Evolutionary conservation across 1,140 invertebrate genomes (phyloP).

Genomic region (Drosophila bifasciata): DNA sequence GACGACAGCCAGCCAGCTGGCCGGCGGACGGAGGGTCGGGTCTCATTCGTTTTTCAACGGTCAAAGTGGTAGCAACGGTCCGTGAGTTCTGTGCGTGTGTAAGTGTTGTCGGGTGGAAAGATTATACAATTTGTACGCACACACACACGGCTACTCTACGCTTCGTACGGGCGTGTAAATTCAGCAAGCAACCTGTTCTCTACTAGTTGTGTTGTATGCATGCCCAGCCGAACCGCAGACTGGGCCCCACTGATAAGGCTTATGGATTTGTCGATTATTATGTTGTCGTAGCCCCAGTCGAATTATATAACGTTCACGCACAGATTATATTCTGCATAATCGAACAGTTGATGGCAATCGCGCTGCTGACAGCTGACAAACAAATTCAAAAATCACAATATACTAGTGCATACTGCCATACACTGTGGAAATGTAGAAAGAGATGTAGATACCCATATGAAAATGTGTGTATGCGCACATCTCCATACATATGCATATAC

Average conservation of each 20-base stretch:
- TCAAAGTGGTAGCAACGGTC: conserved; percentile 61
- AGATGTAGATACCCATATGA: not conserved
- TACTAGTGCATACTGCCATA: no score
- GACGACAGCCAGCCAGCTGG: conserved; percentile 26
- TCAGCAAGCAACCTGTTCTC: conserved; percentile 21
- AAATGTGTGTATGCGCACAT: not conserved
- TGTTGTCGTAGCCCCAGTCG: conserved; percentile 4
- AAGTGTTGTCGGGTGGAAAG: conserved; percentile 35
- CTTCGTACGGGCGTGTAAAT: conserved; percentile 18
- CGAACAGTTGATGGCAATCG: conserved; percentile 4
- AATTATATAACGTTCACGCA: conserved; percentile 55
- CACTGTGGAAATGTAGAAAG: no score
- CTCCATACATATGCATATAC: not conserved
- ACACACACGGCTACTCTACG: conserved; percentile 2
- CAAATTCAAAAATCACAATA: conserved; percentile 13
- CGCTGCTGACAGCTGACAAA: conserved; percentile 16
- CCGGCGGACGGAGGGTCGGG: conserved; percentile 8
- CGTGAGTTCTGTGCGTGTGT: conserved; percentile 16
- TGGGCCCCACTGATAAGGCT: conserved; percentile 51
- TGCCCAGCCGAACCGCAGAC: conserved; percentile 30
- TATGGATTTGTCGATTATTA: conserved; percentile 57
- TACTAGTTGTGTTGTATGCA: conserved; percentile 31
- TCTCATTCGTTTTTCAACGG: conserved; percentile 65
- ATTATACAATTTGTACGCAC: conserved; percentile 28
- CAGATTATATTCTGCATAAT: conserved; percentile 31